These are phyloP conservation scores for Helogale parvula DNA, from an alignment of 2,113 vertebrate genomes.

Conservation along the genomic window DNA sequence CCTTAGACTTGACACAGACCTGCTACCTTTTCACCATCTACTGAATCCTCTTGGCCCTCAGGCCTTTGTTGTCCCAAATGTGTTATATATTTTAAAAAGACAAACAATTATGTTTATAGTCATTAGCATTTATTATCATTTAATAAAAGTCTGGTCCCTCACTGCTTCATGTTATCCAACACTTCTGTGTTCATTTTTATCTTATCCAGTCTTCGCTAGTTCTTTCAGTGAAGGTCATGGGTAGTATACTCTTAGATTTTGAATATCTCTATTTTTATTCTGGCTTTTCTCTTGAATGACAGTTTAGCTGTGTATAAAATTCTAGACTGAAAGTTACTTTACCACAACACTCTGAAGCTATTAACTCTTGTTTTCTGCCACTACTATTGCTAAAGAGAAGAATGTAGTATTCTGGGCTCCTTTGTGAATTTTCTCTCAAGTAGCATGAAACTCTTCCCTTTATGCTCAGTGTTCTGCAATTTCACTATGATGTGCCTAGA, in stretches of 20 bases:
- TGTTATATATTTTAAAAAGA: neutral
- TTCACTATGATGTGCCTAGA: neutral
- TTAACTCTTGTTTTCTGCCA: neutral
- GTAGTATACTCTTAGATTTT: neutral
- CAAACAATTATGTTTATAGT: neutral
- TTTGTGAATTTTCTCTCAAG: neutral
- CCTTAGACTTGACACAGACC: neutral
- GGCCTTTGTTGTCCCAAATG: neutral
- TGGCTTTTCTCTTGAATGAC: neutral
- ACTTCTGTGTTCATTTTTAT: neutral
- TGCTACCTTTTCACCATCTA: neutral
- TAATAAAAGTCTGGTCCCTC: neutral
- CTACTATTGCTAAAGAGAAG: neutral
- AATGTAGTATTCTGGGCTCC: neutral
- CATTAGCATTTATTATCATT: neutral
- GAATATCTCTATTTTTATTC: neutral
- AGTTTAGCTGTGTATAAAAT: conserved; percentile 4
- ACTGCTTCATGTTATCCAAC: neutral
- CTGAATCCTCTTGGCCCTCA: neutral
- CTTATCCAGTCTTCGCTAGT: neutral
- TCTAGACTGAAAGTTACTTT: conserved; percentile 4
- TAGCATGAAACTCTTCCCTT: neutral
- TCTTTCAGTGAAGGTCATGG: neutral
- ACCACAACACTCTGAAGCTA: neutral
- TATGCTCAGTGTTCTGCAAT: neutral